Evolutionary conservation across 2,888 invertebrate genomes (phyloP).

Genomic region (Argyresthia goedartella): DNA sequence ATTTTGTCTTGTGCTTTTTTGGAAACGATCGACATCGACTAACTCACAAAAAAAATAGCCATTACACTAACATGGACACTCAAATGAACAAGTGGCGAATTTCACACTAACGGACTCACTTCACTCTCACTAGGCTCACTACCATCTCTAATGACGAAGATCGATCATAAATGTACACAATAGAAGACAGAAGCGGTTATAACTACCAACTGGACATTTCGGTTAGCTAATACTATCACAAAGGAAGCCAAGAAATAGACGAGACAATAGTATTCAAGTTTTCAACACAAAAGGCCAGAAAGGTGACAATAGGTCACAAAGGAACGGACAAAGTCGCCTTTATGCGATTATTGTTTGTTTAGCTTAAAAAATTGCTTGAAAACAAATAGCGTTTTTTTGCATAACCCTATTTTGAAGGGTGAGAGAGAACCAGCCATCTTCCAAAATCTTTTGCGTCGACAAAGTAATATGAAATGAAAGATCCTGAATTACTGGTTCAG

Average conservation of each 20-base stretch:
- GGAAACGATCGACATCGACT: not conserved
- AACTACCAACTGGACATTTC: slow-evolving; percentile 8
- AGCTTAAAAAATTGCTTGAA: slow-evolving; percentile 55
- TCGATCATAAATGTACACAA: not conserved
- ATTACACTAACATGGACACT: no score
- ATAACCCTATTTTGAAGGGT: slow-evolving; percentile 3
- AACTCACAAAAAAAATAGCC: no score
- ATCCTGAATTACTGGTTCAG: slow-evolving; percentile 19
- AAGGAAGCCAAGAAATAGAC: not conserved
- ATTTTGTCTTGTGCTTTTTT: not conserved
- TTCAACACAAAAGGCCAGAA: slow-evolving; percentile 36
- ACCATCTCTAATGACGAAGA: slow-evolving; percentile 1
- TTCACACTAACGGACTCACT: not conserved
- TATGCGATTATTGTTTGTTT: slow-evolving; percentile 66
- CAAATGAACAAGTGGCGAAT: not conserved
- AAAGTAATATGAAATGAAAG: slow-evolving; percentile 12
- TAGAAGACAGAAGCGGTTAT: not conserved
- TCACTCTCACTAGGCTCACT: not conserved
- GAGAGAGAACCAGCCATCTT: slow-evolving; percentile 17
- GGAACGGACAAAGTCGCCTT: slow-evolving; percentile 46
- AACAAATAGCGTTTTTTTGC: slow-evolving; percentile 42
- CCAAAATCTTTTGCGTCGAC: slow-evolving; percentile 13
- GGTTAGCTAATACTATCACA: slow-evolving; percentile 7
- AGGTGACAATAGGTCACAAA: slow-evolving; percentile 44
- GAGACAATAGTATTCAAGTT: slow-evolving; percentile 21